Conservation (phyloP, 2,113 vertebrate genomes). For the Paramormyrops kingsleyae region DNA sequence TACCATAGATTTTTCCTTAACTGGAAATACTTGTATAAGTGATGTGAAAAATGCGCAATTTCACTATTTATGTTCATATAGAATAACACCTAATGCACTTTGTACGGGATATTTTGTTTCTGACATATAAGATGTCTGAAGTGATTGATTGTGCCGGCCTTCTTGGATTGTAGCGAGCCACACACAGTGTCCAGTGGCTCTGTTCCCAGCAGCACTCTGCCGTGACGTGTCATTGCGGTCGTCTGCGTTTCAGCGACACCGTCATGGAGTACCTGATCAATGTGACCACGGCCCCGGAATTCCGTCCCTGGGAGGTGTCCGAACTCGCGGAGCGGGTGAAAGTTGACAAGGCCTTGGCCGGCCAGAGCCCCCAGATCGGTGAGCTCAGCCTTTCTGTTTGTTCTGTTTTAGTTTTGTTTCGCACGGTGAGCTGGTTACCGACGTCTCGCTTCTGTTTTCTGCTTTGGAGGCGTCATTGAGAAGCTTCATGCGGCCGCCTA, state of each 20-base stretch:
- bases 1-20: background rate
- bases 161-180: background rate
- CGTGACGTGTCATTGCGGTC: background rate
- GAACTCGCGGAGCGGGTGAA: slow-evolving; percentile 66
- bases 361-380: slow-evolving; percentile 76
- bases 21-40: background rate
- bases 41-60: background rate
- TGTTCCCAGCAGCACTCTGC: background rate
- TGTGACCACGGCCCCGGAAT: slow-evolving; percentile 89
- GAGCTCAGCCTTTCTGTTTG: slow-evolving; percentile 19
- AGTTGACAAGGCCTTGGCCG: slow-evolving; percentile 73
- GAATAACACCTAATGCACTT: background rate
- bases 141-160: background rate
- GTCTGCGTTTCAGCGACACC: slow-evolving; percentile 68
- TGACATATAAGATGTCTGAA: background rate
- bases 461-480: slow-evolving; percentile 72
- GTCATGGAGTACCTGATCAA: slow-evolving; percentile 98
- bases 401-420: background rate
- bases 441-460: slow-evolving; percentile 12
- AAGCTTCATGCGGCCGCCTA: slow-evolving; percentile 70
- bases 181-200: background rate
- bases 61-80: background rate
- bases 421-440: background rate
- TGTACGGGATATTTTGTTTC: background rate
- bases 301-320: slow-evolving; percentile 84